phyloP scores from a whole-genome alignment of 2,113 vertebrate genomes.

The Paralichthys olivaceus region DNA sequence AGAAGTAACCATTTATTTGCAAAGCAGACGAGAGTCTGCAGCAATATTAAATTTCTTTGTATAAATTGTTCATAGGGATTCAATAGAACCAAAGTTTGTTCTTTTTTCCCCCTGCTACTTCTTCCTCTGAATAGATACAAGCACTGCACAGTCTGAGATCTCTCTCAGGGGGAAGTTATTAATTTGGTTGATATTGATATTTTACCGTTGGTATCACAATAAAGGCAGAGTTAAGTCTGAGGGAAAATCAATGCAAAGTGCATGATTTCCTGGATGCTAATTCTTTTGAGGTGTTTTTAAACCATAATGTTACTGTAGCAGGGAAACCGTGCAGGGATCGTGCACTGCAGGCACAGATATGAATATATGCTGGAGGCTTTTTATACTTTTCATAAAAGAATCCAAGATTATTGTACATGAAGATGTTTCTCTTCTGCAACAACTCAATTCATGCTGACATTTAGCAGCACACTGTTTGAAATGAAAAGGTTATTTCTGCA shows the following conservation, averaged over 20 bases:
- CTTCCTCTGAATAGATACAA: conserved; percentile 22
- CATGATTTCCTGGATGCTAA: conserved; percentile 26
- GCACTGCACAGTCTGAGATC: conserved; percentile 39
- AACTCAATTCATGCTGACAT: conserved; percentile 47
- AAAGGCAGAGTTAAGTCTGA: conserved; percentile 38
- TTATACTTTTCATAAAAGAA: conserved; percentile 7
- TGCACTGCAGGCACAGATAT: not conserved
- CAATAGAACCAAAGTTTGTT: conserved; percentile 65
- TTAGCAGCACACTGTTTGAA: conserved; percentile 20
- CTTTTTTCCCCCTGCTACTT: conserved; percentile 22
- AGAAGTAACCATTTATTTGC: conserved; percentile 74
- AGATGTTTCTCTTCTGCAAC: conserved; percentile 13
- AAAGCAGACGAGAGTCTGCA: conserved; percentile 57
- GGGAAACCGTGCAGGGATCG: not conserved
- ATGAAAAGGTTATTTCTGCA: conserved; percentile 54
- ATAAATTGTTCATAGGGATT: conserved; percentile 75
- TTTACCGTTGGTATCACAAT: conserved; percentile 35
- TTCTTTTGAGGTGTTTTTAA: conserved; percentile 35
- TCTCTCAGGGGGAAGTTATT: conserved; percentile 43
- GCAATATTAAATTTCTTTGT: conserved; percentile 76
- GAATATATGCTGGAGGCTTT: not conserved
- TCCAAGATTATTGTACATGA: conserved; percentile 4
- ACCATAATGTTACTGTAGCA: conserved; percentile 2
- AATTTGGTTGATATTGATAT: conserved; percentile 58
- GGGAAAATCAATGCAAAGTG: conserved; percentile 34